These are phyloP conservation scores for Anthoscopus minutus DNA, from an alignment of 2,113 vertebrate species.

Conservation along the genomic window DNA sequence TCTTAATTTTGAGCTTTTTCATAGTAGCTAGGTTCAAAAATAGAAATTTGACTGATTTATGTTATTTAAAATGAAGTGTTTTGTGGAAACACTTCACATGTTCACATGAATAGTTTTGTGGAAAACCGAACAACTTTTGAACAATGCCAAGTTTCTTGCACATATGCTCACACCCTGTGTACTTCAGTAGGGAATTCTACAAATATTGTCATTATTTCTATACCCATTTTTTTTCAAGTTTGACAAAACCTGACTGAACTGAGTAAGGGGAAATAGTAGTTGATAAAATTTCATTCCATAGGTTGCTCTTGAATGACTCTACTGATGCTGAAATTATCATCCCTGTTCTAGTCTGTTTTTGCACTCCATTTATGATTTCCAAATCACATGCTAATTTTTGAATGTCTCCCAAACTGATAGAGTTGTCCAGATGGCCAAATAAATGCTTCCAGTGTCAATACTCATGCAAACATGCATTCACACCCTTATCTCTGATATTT, in stretches of 20 bases:
- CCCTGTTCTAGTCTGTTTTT: not conserved
- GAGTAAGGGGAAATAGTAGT: not conserved
- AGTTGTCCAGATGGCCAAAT: slow-evolving; percentile 31
- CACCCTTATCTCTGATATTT: not conserved
- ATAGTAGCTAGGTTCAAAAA: not conserved
- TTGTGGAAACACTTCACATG: too few relatives aligned
- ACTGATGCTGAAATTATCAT: not conserved
- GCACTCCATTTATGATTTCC: not conserved
- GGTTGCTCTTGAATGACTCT: not conserved
- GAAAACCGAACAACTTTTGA: not conserved
- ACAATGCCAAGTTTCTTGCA: not conserved
- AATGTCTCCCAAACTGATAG: not conserved
- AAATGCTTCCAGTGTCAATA: not conserved
- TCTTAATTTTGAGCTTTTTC: not conserved
- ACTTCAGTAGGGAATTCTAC: not conserved
- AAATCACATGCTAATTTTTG: not conserved
- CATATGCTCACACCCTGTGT: not conserved
- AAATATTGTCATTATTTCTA: not conserved
- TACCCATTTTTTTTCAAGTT: not conserved
- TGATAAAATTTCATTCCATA: not conserved
- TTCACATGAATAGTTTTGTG: not conserved
- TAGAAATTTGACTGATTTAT: not conserved
- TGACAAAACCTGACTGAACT: not conserved
- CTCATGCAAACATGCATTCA: not conserved
- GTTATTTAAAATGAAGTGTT: not conserved